Conservation (phyloP, 2,113 vertebrate species). For the Oryzias woworae region DNA sequence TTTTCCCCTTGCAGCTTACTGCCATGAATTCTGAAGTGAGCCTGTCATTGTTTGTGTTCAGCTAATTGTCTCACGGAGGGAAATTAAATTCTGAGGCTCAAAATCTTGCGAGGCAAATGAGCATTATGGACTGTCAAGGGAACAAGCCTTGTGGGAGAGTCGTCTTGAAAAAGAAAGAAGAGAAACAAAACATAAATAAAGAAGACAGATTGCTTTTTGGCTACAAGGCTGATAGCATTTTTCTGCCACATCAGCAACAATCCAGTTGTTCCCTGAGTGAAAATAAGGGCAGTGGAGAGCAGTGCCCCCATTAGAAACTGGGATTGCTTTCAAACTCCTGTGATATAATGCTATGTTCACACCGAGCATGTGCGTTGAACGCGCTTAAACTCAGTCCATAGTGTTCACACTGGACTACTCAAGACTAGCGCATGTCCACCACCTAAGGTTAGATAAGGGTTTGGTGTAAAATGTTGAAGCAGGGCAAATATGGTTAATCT, state of each 20-base stretch:
- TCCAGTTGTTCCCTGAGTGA: conserved; percentile 57
- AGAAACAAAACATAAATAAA: conserved; percentile 63
- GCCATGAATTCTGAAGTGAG: conserved; percentile 64
- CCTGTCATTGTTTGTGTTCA: conserved; percentile 68
- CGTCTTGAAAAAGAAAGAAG: conserved; percentile 47
- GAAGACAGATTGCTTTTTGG: conserved; percentile 61
- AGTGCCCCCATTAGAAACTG: conserved; percentile 23
- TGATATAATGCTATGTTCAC: background rate
- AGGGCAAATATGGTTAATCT: too few species aligned
- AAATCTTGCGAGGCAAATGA: conserved; percentile 63
- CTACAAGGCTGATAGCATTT: conserved; percentile 25
- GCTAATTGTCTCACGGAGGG: conserved; percentile 64
- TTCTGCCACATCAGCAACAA: conserved; percentile 64
- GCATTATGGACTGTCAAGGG: conserved; percentile 50
- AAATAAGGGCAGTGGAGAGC: conserved; percentile 22
- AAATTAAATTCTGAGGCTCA: conserved; percentile 70
- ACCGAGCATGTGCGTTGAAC: background rate
- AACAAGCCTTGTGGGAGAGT: conserved; percentile 45
- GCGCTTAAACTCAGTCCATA: too few species aligned
- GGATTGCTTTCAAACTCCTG: conserved; percentile 23
- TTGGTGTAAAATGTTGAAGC: too few species aligned
- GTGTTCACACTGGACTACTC: too few species aligned
- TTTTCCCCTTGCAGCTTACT: conserved; percentile 53
- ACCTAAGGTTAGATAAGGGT: too few species aligned
- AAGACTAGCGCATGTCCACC: too few species aligned